Conservation (phyloP, 92 coral and sea anemone genomes). For the Parazoanthus swiftii region DNA sequence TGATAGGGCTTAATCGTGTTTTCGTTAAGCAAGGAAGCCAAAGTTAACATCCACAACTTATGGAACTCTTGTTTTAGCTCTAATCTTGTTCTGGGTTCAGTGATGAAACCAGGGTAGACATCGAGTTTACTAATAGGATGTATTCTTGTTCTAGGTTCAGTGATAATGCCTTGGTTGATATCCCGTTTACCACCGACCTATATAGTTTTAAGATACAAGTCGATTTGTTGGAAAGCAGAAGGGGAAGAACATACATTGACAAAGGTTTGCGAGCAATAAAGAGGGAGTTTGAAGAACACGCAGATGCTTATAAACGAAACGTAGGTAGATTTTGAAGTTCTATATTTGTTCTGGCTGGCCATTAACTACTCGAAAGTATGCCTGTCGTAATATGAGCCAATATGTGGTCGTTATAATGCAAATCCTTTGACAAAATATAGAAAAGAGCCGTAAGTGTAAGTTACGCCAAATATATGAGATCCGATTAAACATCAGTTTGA, state of each 20-base stretch:
- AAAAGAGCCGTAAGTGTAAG: no score
- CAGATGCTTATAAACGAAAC: not conserved
- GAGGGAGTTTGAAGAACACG: not conserved
- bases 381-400: no score
- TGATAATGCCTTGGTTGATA: not conserved
- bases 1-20: no score
- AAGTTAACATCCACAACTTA: not conserved
- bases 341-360: no score
- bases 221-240: not conserved
- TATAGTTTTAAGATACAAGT: not conserved
- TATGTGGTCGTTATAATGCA: no score
- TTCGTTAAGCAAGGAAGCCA: not conserved
- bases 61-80: not conserved
- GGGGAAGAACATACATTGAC: conserved; percentile 1
- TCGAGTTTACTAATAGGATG: not conserved
- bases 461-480: no score
- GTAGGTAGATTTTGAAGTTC: not conserved
- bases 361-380: no score
- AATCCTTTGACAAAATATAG: no score
- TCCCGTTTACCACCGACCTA: conserved; percentile 23
- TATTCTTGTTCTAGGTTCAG: conserved; percentile 9
- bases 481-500: no score
- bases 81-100: conserved; percentile 3
- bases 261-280: not conserved
- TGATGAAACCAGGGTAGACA: not conserved